Conservation (phyloP, 1,140 invertebrate genomes). For the fruit fly (Drosophila melanogaster) region Release_6_plus_ISO1_MT NT_033777.3:6266001-6266500, state of each 20-base stretch:
- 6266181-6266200: slow-evolving; percentile 59
- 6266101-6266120: slow-evolving; percentile 74
- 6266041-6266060: slow-evolving; percentile 65
- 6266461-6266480: slow-evolving; percentile 86
- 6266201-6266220: slow-evolving; percentile 20
- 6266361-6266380: slow-evolving; percentile 78
- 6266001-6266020: slow-evolving; percentile 59
- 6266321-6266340: neutral
- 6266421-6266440: slow-evolving; percentile 86
- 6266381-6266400: slow-evolving; percentile 74
- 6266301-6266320: slow-evolving; percentile 11
- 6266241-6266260: slow-evolving; percentile 49
- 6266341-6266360: slow-evolving; percentile 52
- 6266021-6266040: slow-evolving; percentile 38
- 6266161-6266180: slow-evolving; percentile 27
- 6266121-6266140: slow-evolving; percentile 60
- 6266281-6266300: slow-evolving; percentile 14
- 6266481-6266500: slow-evolving; percentile 85
- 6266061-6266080: slow-evolving; percentile 55
- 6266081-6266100: slow-evolving; percentile 74
- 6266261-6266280: slow-evolving; percentile 36
- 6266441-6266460: slow-evolving; percentile 86
- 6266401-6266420: slow-evolving; percentile 86
- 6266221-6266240: slow-evolving; percentile 13
- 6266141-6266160: slow-evolving; percentile 10